phyloP scores from a whole-genome alignment of 2,888 invertebrate species.

The Hyles lineata region DNA sequence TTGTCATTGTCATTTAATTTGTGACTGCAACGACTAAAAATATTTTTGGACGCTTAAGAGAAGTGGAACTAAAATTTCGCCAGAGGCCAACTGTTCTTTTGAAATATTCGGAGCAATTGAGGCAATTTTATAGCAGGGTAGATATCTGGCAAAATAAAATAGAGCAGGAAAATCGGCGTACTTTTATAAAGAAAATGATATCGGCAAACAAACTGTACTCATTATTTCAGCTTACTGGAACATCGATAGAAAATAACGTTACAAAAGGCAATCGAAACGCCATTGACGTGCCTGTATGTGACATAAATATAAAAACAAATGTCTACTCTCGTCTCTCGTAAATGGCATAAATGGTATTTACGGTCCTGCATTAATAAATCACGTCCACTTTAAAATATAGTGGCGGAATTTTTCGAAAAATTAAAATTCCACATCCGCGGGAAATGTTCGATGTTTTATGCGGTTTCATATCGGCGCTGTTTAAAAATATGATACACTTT shows the following conservation, averaged over 20 bases:
- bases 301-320: conserved; percentile 57
- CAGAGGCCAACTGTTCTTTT: conserved; percentile 28
- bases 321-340: conserved; percentile 62
- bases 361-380: conserved; percentile 74
- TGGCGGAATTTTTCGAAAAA: conserved; percentile 66
- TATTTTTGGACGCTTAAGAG: conserved; percentile 24
- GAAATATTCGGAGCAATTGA: conserved; percentile 28
- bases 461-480: conserved; percentile 65
- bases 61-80: conserved; percentile 24
- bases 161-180: conserved; percentile 23
- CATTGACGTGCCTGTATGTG: conserved; percentile 54
- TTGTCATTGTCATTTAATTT: conserved; percentile 16
- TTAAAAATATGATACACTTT: conserved; percentile 66
- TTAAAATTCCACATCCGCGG: conserved; percentile 70
- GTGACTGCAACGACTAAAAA: conserved; percentile 21
- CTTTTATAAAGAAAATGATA: conserved; percentile 21
- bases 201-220: conserved; percentile 23
- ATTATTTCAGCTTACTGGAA: conserved; percentile 22
- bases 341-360: conserved; percentile 70
- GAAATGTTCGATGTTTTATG: conserved; percentile 72
- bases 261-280: conserved; percentile 47
- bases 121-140: conserved; percentile 28
- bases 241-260: conserved; percentile 26
- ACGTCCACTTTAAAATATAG: conserved; percentile 73
- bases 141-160: conserved; percentile 28